Base-by-base conservation (phyloP, 2,797 vertebrate genomes). In the Cottoperca gobio region DNA sequence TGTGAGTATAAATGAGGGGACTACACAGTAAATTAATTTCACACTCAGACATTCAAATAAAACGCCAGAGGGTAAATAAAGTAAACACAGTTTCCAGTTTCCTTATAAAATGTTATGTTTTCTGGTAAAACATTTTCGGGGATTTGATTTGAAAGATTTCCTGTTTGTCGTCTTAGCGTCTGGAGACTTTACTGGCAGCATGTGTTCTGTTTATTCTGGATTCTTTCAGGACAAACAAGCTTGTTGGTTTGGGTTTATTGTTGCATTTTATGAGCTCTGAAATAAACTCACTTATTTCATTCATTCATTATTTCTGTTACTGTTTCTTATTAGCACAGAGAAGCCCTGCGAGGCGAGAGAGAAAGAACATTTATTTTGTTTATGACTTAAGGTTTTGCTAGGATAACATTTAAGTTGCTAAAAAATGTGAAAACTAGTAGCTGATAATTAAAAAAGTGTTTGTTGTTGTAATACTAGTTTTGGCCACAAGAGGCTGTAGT, bases 271-370 rank as follows among this genome's bases (percentile, higher is more conserved):
- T 73, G 58, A 85, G 58, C 79, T 80, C 26, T 11, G 31, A 63
- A 93, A 93, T 93, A 94, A 94, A 94, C 40, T 50, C 26, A 49
- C 26, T 84, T 73, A 60, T 78, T 87, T 92, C 92, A 93, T 89
- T 46, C 3, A 83, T 8, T 63, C 46, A 8, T 33, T 10, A 0
- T 65, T 65, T 66, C 10, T 24, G 57, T 57, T 14, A 6, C 21
- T 68, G 1, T 50, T 75, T 81, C 61, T 54, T 70, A 8, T 31
- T 33, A 1, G 8, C 33, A 8, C 33, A 33, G 33, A 31, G 31
- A 33, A 33, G 31, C 5, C 31, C 26, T 26, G 24, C 26, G 24
- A 24, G 3, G 26, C 26, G 31, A 33, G 31, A 33, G 31, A 33
- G 31, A 33, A 8, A 33, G 33, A 33, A 31, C 33, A 33, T 33